Percentiles rank a stretch among this genome's conserved stretches.
These are phyloP conservation scores for Drosophila murphyi DNA, from an alignment of 1,140 invertebrate species.

Conservation along the genomic window DNA sequence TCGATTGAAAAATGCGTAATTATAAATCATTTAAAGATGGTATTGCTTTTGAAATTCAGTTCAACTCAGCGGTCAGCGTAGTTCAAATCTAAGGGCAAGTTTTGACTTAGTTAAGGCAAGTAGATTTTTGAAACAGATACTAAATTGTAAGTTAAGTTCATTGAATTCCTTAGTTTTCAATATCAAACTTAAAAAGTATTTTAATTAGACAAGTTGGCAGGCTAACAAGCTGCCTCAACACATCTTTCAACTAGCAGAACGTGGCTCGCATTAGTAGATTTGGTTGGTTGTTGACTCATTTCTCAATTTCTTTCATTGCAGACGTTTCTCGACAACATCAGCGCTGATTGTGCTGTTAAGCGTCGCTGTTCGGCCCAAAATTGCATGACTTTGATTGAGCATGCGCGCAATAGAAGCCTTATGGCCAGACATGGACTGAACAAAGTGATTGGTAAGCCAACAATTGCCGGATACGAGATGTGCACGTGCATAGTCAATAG, in stretches of 20 bases:
- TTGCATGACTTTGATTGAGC: slow-evolving; percentile 81
- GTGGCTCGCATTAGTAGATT: not conserved
- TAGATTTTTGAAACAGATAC: too few relatives aligned
- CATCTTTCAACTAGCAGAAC: not conserved
- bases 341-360: slow-evolving; percentile 77
- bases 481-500: slow-evolving; percentile 1
- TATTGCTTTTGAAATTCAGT: too few relatives aligned
- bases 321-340: slow-evolving; percentile 72
- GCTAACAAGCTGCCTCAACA: not conserved
- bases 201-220: slow-evolving; percentile 3
- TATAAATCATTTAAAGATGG: too few relatives aligned
- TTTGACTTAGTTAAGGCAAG: too few relatives aligned
- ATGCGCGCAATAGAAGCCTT: slow-evolving; percentile 75
- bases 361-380: slow-evolving; percentile 82
- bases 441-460: slow-evolving; percentile 79
- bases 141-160: too few relatives aligned
- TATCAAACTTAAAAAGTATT: not conserved
- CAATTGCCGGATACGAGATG: slow-evolving; percentile 57
- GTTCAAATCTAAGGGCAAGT: too few relatives aligned
- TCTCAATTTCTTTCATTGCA: slow-evolving; percentile 44
- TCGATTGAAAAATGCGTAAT: too few relatives aligned
- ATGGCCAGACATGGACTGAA: slow-evolving; percentile 77
- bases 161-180: too few relatives aligned
- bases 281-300: slow-evolving; percentile 14
- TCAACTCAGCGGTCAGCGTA: too few relatives aligned